Conservation (phyloP, 1,140 invertebrate species). For the Tenebrio molitor region DNA sequence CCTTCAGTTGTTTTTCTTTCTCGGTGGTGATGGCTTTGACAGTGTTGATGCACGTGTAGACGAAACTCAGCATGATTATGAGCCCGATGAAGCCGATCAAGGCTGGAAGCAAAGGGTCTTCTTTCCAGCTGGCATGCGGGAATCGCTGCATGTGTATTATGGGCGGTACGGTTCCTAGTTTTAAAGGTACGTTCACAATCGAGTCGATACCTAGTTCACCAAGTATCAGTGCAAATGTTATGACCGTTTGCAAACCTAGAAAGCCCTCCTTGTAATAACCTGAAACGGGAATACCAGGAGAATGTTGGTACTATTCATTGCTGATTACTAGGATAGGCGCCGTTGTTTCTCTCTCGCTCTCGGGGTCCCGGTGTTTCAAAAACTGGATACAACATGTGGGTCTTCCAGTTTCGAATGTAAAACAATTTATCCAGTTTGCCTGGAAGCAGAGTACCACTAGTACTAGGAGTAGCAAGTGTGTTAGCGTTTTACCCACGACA, state of each 20-base stretch:
- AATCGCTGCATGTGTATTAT: conserved; percentile 9
- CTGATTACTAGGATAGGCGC: conserved; percentile 74
- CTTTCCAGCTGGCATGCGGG: conserved; percentile 3
- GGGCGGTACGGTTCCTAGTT: background rate
- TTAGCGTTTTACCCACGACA: background rate
- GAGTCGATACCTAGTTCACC: background rate
- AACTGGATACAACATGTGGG: conserved; percentile 76
- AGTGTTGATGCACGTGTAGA: conserved; percentile 82
- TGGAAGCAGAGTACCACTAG: background rate
- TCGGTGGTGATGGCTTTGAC: conserved; percentile 76
- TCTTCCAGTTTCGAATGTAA: conserved; percentile 71
- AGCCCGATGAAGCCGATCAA: conserved; percentile 70
- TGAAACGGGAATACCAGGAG: conserved; percentile 64
- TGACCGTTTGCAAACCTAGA: conserved; percentile 75
- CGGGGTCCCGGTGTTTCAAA: conserved; percentile 78
- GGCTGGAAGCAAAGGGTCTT: conserved; percentile 12
- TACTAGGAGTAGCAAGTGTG: too few species aligned
- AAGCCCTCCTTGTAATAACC: conserved; percentile 80
- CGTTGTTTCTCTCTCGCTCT: conserved; percentile 68
- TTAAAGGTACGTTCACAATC: background rate
- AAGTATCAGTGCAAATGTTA: conserved; percentile 58
- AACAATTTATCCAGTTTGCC: conserved; percentile 4
- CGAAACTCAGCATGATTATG: conserved; percentile 82
- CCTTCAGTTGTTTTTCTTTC: conserved; percentile 75
- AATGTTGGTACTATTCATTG: conserved; percentile 2